Evolutionary conservation across 1,140 invertebrate species (phyloP), one percentile per base, ranked within the genome.

Genomic region (Anoplophora glabripennis): DNA sequence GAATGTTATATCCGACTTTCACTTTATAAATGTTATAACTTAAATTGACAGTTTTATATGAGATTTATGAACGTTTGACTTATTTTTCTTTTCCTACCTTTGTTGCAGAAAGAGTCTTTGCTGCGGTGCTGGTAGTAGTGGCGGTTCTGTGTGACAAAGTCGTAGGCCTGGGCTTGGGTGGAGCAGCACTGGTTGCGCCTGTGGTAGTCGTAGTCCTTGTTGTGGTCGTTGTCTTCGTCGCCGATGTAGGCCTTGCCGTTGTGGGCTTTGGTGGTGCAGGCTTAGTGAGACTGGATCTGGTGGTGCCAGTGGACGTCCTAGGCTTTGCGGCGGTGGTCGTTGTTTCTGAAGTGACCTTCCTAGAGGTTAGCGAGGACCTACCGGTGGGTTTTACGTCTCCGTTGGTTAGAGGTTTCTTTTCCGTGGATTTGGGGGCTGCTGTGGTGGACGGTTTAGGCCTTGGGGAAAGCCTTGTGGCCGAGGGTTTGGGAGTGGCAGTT

Each of bases 351-450:
- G 37, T 34, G 21, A 21, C 15, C 52, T 54, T 54, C 44, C 33
- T 54, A 8, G 21, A 38, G 7, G 17, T 34, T 28, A 42, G 3
- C 40, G 33, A 40, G 14, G 56, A 18, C 61, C 71, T 78, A 10
- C 53, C 63, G 0, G 61, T n/a, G 4, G 66, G 33, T 61, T 79
- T 81, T 0, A 77, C 75, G 21, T 84, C 82, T 8, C 82, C 82
- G 63, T 83, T 85, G 0, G 76, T 66, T 1, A 79, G 57, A 0
- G 79, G 69, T 63, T 82, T 83, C 51, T 78, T 78, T 3, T 79
- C 77, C 7, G 53, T 61, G 33, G 69, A 57, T 60, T 77, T 81
- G 0, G 76, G 49, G 18, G 54, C 51, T 53, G 59, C 38, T 40
- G 48, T 68, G 7, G 63, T 47, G 38, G 57, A 40, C 59, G 65